Evolutionary conservation across 2,113 vertebrate species (phyloP).

Genomic region (Eudyptes chrysolophus): DNA sequence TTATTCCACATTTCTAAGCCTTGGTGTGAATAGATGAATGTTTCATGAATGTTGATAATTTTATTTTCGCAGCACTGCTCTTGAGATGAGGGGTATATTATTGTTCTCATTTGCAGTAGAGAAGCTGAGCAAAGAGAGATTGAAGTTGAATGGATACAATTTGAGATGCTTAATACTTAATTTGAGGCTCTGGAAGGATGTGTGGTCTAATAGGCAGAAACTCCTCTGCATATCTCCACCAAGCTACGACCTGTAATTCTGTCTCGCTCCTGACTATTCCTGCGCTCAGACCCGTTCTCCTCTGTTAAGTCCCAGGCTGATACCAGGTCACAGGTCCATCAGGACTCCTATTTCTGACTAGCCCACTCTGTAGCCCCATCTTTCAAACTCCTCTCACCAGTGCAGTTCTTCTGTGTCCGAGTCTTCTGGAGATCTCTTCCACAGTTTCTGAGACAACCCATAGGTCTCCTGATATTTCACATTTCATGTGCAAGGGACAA

Average conservation of each 20-base stretch:
- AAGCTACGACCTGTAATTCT: background rate
- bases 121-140: background rate
- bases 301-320: background rate
- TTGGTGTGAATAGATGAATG: conserved; percentile 5
- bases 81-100: conserved; percentile 36
- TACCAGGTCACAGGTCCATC: background rate
- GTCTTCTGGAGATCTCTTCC: background rate
- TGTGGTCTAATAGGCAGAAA: background rate
- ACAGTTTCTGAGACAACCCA: background rate
- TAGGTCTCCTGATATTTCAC: background rate
- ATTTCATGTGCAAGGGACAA: background rate
- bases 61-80: conserved; percentile 15
- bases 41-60: conserved; percentile 57
- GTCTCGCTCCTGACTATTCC: background rate
- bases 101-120: conserved; percentile 30
- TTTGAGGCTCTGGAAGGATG: background rate
- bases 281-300: background rate
- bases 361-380: background rate
- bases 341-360: background rate
- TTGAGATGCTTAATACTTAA: background rate
- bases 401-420: background rate
- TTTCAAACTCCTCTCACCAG: background rate
- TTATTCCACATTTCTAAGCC: conserved; percentile 31
- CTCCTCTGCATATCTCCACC: background rate
- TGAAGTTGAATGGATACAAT: background rate